phyloP scores from a whole-genome alignment of 2,113 vertebrate species.

The Brienomyrus brachyistius region DNA sequence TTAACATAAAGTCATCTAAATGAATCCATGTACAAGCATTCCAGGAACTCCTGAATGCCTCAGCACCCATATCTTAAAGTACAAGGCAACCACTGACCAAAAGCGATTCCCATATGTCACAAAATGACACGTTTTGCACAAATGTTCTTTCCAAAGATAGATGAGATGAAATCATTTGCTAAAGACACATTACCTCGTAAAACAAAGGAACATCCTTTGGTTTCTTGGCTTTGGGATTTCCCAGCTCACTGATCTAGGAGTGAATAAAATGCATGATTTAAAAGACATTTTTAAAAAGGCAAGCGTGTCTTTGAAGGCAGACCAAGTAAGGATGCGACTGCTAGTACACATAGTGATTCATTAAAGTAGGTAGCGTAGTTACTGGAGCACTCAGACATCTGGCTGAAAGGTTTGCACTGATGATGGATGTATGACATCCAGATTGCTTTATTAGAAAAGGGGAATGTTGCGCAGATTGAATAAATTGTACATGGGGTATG shows the following conservation, averaged over 20 bases:
- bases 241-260: conserved; percentile 64
- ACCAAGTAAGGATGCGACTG: neutral
- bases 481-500: neutral
- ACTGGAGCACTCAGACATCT: neutral
- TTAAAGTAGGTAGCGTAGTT: neutral
- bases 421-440: neutral
- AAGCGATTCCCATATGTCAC: neutral
- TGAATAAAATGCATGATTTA: neutral
- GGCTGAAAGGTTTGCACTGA: neutral
- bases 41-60: neutral
- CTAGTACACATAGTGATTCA: neutral
- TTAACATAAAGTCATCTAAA: neutral
- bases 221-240: conserved; percentile 66
- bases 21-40: neutral
- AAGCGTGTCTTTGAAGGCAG: neutral
- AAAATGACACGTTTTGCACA: neutral
- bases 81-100: neutral
- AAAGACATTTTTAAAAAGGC: neutral
- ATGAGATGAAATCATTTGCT: neutral
- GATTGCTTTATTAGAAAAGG: neutral
- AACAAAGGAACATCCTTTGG: conserved; percentile 50
- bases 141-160: neutral
- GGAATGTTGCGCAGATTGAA: neutral
- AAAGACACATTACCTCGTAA: conserved; percentile 63
- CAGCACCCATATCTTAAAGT: neutral